A percentile compares a stretch with the other conserved stretches of the same genome.
These are phyloP conservation scores for Acleris literana DNA, from an alignment of 2,888 invertebrate species.

Conservation along the genomic window DNA sequence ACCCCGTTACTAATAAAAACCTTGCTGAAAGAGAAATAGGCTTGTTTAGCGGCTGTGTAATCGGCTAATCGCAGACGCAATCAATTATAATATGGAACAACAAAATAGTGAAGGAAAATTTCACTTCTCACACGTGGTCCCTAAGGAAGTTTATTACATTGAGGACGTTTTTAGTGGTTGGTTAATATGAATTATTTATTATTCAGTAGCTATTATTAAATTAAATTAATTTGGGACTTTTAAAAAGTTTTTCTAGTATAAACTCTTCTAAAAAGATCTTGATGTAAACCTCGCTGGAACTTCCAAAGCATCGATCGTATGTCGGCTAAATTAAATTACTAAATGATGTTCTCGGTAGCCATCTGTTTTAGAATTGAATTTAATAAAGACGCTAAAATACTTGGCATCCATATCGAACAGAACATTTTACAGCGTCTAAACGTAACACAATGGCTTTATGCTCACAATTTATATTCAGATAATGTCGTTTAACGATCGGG, in stretches of 20 bases:
- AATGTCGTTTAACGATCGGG: constrained; percentile 45
- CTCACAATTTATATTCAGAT: constrained; percentile 32
- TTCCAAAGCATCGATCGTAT: too few relatives aligned
- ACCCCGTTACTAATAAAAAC: too few relatives aligned
- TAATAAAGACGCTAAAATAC: constrained; percentile 27
- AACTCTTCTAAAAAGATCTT: too few relatives aligned
- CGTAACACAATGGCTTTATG: constrained; percentile 33
- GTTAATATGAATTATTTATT: too few relatives aligned
- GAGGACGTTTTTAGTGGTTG: too few relatives aligned
- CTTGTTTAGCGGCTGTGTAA: not conserved
- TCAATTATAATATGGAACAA: not conserved
- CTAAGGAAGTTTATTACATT: too few relatives aligned
- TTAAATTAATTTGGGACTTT: too few relatives aligned
- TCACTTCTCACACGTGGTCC: not conserved
- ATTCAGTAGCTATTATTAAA: too few relatives aligned
- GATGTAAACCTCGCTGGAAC: too few relatives aligned
- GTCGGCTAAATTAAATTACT: not conserved
- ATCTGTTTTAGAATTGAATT: constrained; percentile 13
- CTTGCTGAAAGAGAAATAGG: not conserved
- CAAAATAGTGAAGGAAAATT: not conserved
- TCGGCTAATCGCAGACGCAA: not conserved
- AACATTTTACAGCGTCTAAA: constrained; percentile 27
- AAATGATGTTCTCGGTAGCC: constrained; percentile 2
- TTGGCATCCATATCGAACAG: constrained; percentile 29
- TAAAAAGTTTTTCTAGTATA: too few relatives aligned